Evolutionary conservation across 2,113 vertebrate species (phyloP).

Genomic region (Centropus unirufus): DNA sequence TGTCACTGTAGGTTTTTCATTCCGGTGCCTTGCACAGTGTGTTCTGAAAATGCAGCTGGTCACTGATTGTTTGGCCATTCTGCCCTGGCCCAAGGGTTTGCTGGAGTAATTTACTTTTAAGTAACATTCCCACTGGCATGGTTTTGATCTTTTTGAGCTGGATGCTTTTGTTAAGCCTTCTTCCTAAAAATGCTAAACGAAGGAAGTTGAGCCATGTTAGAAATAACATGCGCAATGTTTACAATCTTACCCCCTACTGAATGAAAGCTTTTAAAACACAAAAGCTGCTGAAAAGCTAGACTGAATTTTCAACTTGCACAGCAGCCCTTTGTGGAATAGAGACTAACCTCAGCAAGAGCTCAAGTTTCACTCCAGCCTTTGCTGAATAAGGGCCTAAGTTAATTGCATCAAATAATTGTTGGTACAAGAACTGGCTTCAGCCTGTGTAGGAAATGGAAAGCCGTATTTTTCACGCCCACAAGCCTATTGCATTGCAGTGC

Average conservation of each 20-base stretch:
- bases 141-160: not conserved
- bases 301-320: not conserved
- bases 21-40: accelerated
- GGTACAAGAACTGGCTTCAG: not conserved
- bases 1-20: accelerated
- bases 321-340: not conserved
- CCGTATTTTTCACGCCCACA: not conserved
- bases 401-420: not conserved
- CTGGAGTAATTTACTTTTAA: not conserved
- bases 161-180: not conserved
- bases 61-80: not conserved
- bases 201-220: not conserved
- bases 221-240: not conserved
- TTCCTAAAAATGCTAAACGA: not conserved
- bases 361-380: not conserved
- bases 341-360: not conserved
- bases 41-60: not conserved
- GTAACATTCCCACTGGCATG: not conserved
- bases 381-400: not conserved
- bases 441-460: not conserved
- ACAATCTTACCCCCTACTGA: not conserved
- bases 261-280: not conserved
- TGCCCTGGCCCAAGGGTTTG: not conserved
- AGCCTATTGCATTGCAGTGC: not conserved
- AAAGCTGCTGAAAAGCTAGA: not conserved